A percentile compares a stretch with the other conserved stretches of the same genome.
Conservation (phyloP, 2,797 vertebrate genomes). For the Argentina silus region DNA sequence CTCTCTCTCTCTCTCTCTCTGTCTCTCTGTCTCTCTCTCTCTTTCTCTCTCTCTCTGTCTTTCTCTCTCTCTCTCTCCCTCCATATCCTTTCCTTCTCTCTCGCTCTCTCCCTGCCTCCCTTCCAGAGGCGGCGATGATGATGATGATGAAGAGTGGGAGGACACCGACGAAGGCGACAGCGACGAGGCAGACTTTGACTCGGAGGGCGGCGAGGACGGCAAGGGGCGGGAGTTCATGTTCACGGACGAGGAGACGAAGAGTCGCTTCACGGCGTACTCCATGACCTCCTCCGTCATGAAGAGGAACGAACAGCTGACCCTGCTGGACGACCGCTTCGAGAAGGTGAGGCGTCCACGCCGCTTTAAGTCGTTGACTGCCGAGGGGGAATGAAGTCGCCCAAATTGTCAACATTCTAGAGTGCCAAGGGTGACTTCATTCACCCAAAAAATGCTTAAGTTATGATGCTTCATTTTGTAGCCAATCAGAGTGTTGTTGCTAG, state of each 20-base stretch:
- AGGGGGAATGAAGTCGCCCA: too few species aligned
- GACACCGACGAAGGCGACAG: conserved; percentile 77
- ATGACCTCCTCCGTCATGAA: conserved; percentile 93
- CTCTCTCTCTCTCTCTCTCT: too few species aligned
- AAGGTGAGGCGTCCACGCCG: conserved; percentile 77
- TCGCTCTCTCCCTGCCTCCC: conserved; percentile 6
- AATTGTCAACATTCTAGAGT: too few species aligned
- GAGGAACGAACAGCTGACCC: conserved; percentile 91
- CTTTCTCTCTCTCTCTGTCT: too few species aligned
- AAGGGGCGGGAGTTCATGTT: conserved; percentile 79
- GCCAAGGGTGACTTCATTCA: too few species aligned
- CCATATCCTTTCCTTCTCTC: neutral
- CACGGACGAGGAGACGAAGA: conserved; percentile 92
- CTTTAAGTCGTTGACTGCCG: neutral
- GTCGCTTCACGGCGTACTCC: conserved; percentile 95
- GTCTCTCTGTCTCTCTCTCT: too few species aligned
- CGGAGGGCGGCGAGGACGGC: conserved; percentile 68
- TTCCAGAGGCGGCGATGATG: conserved; percentile 39
- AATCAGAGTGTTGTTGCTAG: too few species aligned
- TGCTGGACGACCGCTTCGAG: conserved; percentile 95
- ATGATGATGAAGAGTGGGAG: conserved; percentile 85
- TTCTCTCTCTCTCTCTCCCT: too few species aligned
- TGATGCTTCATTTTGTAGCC: too few species aligned
- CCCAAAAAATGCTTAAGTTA: too few species aligned
- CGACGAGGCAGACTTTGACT: conserved; percentile 67